Evolutionary conservation across 2,113 vertebrate genomes (phyloP).

Genomic region (Brachyistius frenatus): DNA sequence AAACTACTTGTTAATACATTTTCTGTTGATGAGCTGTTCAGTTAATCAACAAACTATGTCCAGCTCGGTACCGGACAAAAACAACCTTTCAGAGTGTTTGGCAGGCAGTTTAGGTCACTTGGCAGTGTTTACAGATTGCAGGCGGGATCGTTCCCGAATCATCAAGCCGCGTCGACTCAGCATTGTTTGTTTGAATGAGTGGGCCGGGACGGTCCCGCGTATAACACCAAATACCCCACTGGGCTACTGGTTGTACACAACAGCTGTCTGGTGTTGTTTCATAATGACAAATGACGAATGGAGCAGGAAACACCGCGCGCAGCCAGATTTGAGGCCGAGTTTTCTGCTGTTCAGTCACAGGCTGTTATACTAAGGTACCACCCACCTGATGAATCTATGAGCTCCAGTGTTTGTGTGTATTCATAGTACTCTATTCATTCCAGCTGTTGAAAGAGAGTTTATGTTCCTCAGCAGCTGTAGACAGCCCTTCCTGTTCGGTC

Average conservation of each 20-base stretch:
- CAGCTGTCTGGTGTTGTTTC: conserved; percentile 12
- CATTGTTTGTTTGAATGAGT: conserved; percentile 53
- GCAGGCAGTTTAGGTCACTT: conserved; percentile 44
- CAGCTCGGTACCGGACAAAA: conserved; percentile 2
- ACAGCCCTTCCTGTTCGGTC: conserved; percentile 57
- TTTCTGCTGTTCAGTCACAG: conserved; percentile 23
- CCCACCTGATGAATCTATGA: conserved; percentile 47
- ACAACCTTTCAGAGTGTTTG: conserved; percentile 25
- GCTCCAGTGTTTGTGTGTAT: conserved; percentile 36
- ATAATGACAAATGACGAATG: conserved; percentile 20
- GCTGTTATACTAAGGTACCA: conserved; percentile 31
- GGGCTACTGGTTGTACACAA: conserved; percentile 7
- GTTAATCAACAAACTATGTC: not conserved
- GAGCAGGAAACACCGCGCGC: not conserved
- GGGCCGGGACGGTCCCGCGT: conserved; percentile 4
- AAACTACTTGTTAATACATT: too few species aligned
- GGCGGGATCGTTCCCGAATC: conserved; percentile 57
- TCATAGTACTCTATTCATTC: conserved; percentile 68
- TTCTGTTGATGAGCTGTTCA: too few species aligned
- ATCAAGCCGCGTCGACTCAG: conserved; percentile 65
- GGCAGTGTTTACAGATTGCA: conserved; percentile 49
- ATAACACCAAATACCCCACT: conserved; percentile 32
- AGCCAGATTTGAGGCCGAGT: conserved; percentile 22
- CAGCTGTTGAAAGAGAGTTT: conserved; percentile 53
- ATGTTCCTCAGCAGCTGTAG: conserved; percentile 49